Evolutionary conservation across 2,113 vertebrate genomes (phyloP), one percentile per base, ranked within the genome.

Genomic region (Uria aalge): DNA sequence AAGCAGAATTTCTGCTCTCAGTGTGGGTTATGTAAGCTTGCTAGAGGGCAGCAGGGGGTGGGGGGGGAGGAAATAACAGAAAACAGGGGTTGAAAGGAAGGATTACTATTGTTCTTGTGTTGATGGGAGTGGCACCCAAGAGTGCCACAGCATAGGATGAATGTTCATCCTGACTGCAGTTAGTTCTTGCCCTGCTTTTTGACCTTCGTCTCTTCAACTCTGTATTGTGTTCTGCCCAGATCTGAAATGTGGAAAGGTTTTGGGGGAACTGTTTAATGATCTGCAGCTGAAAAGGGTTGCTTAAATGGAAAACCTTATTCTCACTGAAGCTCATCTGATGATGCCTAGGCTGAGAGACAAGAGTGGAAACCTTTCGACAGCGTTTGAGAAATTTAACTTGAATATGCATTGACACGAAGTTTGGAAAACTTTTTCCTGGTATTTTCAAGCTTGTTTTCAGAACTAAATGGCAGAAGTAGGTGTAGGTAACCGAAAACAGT

Each of bases 61-160:
- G 43, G 9, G 45, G 47, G 21, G 47, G 21, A 48, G 8, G 2
- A 50, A 56, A 47, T 11, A 20, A 36, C 18, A 12, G 2, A 1
- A 34, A 27, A 45, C 55, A 34, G 6, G 18, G 3, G 3, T 4
- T 63, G 38, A 75, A 82, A 75, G 29, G n/a, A 53, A 41, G n/a
- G 7, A 45, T 78, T 59, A 8, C 4, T 45, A 2, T 53, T 53
- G 41, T 11, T 85, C 1, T 77, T 0, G 3, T 22, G 0, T 36
- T 43, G 45, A 36, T 27, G 38, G 45, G 23, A 64, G 14, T 29
- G 11, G 36, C 43, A 86, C 16, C 29, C 2, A 2, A 27, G 12
- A 32, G 14, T 24, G 55, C 21, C n/a, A 30, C 8, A 18, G 24
- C 1, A 0, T 47, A 55, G 9, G 15, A 45, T 72, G 43, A 41